phyloP scores from a whole-genome alignment of 1,140 invertebrate species.

The Pentalonia nigronervosa region DNA sequence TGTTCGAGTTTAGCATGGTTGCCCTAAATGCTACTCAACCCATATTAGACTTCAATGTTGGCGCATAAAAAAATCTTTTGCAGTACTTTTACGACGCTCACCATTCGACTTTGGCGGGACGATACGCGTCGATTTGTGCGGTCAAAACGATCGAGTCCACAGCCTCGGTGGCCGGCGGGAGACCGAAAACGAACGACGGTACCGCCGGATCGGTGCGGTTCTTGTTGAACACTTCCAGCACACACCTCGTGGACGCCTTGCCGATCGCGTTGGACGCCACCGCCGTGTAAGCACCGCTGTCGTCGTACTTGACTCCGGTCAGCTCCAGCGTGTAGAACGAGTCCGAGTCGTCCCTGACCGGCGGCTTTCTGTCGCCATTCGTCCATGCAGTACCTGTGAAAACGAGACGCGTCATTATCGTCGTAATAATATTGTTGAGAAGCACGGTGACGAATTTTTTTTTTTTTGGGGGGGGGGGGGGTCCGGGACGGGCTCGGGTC shows the following conservation, averaged over 20 bases:
- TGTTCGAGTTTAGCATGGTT: too few species aligned
- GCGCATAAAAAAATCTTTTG: too few species aligned
- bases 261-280: conserved; percentile 87
- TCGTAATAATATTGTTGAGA: not conserved
- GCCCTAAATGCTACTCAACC: not conserved
- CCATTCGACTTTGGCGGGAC: conserved; percentile 39
- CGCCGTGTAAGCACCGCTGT: conserved; percentile 88
- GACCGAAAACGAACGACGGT: not conserved
- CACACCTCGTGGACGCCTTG: conserved; percentile 75
- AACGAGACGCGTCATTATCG: not conserved
- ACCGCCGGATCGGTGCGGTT: not conserved
- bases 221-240: conserved; percentile 66
- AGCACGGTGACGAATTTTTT: too few species aligned
- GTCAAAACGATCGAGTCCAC: not conserved
- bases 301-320: conserved; percentile 70
- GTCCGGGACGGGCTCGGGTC: too few species aligned
- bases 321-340: conserved; percentile 88
- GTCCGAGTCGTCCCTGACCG: conserved; percentile 61
- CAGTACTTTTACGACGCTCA: not conserved
- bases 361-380: not conserved
- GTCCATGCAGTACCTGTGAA: not conserved
- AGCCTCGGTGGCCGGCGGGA: not conserved
- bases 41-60: not conserved
- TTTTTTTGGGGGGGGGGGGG: too few species aligned
- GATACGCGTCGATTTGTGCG: not conserved